phyloP scores from a whole-genome alignment of 2,888 invertebrate species.

The Drosophila cracens region DNA sequence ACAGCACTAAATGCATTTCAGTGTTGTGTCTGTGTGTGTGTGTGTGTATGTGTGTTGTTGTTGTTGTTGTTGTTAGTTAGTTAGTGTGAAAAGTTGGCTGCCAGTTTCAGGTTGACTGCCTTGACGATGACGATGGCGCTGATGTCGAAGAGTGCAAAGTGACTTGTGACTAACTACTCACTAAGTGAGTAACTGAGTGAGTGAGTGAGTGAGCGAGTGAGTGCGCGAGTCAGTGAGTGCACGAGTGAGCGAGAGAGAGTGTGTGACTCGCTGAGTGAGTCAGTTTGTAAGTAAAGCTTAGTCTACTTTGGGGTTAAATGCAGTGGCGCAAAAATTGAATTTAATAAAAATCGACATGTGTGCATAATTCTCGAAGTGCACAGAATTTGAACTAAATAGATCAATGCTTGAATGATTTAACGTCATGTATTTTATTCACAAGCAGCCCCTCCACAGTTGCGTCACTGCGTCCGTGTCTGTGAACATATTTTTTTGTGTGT shows the following conservation, averaged over 20 bases:
- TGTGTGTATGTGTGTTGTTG: constrained; percentile 8
- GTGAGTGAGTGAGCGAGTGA: constrained; percentile 13
- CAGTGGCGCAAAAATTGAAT: neutral
- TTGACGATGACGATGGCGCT: constrained; percentile 37
- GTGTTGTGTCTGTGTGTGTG: constrained; percentile 10
- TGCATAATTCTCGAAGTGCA: neutral
- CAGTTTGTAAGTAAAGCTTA: neutral
- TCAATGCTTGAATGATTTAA: neutral
- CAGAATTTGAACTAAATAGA: neutral
- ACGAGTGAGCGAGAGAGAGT: no score
- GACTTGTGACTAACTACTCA: constrained; percentile 18
- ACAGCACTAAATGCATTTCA: constrained; percentile 34
- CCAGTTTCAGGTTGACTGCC: constrained; percentile 62
- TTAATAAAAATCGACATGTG: neutral
- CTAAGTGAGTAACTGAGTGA: constrained; percentile 17
- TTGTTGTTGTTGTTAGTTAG: constrained; percentile 27
- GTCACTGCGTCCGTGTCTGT: neutral
- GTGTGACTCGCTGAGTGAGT: neutral
- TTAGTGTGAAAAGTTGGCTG: constrained; percentile 59
- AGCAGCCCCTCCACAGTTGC: neutral
- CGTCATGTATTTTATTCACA: neutral
- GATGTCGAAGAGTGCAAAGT: constrained; percentile 36
- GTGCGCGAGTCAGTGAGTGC: neutral
- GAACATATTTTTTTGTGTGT: neutral
- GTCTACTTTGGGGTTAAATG: neutral